Conservation (phyloP, 2,113 vertebrate genomes). For the Danio rerio region DNA sequence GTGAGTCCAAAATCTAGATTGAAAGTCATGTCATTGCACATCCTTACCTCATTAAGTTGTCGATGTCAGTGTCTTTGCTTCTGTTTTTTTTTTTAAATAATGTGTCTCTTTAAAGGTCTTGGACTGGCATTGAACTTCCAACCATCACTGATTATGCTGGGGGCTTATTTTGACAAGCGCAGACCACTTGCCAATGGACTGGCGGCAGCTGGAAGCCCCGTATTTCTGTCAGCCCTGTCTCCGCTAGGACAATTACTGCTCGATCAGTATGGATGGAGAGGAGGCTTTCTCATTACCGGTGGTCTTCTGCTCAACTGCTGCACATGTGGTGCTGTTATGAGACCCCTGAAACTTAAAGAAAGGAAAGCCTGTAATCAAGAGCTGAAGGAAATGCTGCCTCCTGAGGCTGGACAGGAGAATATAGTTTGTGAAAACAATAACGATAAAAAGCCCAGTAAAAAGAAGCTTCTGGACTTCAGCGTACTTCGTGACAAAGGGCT, state of each 20-base stretch:
- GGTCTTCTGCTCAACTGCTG: constrained; percentile 92
- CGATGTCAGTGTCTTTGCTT: constrained; percentile 77
- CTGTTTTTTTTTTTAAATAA: constrained; percentile 69
- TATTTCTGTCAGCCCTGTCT: constrained; percentile 89
- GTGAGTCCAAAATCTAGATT: too few species aligned
- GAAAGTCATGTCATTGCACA: too few species aligned
- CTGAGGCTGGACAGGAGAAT: constrained; percentile 44
- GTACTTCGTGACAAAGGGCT: constrained; percentile 87
- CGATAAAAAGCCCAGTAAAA: constrained; percentile 27
- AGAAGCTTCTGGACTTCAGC: constrained; percentile 80
- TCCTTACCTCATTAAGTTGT: not conserved
- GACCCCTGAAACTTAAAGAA: constrained; percentile 69
- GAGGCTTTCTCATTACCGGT: constrained; percentile 91
- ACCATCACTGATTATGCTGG: constrained; percentile 95
- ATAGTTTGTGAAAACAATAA: constrained; percentile 1
- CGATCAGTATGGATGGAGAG: constrained; percentile 87
- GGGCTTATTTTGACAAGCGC: constrained; percentile 90
- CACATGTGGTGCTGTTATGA: constrained; percentile 81
- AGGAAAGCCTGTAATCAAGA: constrained; percentile 58
- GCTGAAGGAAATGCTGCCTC: constrained; percentile 67
- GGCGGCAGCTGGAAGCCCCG: constrained; percentile 90
- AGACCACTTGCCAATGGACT: constrained; percentile 90
- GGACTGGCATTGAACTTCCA: constrained; percentile 94
- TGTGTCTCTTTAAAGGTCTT: constrained; percentile 78
- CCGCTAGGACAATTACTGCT: constrained; percentile 89